Base-by-base conservation (phyloP, 2,888 invertebrate species). In the Zeuzera pyrina region DNA sequence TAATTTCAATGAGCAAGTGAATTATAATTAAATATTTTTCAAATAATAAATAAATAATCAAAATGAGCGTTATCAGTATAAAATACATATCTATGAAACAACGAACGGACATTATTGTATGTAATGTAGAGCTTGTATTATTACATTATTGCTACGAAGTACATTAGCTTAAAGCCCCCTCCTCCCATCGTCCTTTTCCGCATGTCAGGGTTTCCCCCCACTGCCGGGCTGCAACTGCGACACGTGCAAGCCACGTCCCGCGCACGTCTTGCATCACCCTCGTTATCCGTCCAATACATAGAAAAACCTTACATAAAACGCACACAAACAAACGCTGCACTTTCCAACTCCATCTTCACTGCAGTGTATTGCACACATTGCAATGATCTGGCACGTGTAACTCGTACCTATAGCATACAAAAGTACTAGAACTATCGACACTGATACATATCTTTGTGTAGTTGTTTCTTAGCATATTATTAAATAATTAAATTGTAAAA, bases 301-400 rank as follows among this genome's bases (percentile, higher is more conserved):
- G n/a, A n/a, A n/a, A n/a, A n/a, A n/a, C n/a, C n/a, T n/a, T n/a
- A n/a, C n/a, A n/a, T n/a, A n/a, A n/a, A 28, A 25, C 23, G 27
- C 31, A 31, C 29, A 15, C 25, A 15, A 13, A 28, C 31, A 27
- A 7, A 23, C 19, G 24, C 15, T 28, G 28, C 15, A 10, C 14
- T 28, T 29, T 29, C 26, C 35, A 21, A 29, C 34, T 34, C 31
- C 34, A 7, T 28, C 31, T 15, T 16, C 14, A 15, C 19, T 29
- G 43, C 49, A 47, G 46, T 47, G 41, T 43, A 41, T 30, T 38
- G 49, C 57, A 59, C 59, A 64, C 63, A 52, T 28, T 26, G 33
- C 41, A 34, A 35, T 22, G 34, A 24, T 24, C 38, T 38, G 55
- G 47, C 63, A 64, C 63, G 62, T 62, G 62, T 62, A 62, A 58